Conservation (phyloP, 2,797 vertebrate genomes). For the Siniperca undulata region DNA sequence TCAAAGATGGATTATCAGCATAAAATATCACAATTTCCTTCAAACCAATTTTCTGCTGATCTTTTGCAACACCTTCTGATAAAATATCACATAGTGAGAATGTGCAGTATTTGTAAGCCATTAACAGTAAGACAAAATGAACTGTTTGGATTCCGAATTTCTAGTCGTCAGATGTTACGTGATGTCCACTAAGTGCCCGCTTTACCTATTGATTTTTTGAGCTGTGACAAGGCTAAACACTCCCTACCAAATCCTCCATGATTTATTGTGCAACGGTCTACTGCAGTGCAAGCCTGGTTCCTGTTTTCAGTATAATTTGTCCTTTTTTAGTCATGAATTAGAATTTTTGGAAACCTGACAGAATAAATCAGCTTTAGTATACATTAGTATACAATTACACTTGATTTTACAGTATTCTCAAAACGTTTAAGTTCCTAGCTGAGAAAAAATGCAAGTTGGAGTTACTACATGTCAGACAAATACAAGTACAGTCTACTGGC, state of each 20-base stretch:
- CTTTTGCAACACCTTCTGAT: neutral
- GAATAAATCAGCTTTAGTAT: neutral
- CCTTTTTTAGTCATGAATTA: neutral
- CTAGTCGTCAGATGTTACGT: neutral
- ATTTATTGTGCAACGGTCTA: slow-evolving; percentile 12
- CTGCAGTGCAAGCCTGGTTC: neutral
- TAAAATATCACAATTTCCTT: slow-evolving; percentile 2
- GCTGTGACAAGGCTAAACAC: slow-evolving; percentile 23
- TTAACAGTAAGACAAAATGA: neutral
- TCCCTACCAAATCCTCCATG: slow-evolving; percentile 8
- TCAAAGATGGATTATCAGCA: slow-evolving; percentile 1
- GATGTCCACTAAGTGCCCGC: neutral
- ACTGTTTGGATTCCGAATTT: neutral
- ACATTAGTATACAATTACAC: neutral
- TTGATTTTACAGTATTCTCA: neutral
- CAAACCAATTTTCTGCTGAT: neutral
- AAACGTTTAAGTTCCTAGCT: neutral
- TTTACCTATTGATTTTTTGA: slow-evolving; percentile 36
- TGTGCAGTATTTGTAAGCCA: neutral
- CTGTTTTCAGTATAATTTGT: neutral
- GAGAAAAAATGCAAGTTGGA: neutral
- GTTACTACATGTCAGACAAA: neutral
- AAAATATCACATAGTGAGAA: neutral
- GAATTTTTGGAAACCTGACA: neutral
- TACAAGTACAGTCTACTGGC: neutral